Conservation (phyloP, 1,140 invertebrate species). For the Mylabris phalerata region DNA sequence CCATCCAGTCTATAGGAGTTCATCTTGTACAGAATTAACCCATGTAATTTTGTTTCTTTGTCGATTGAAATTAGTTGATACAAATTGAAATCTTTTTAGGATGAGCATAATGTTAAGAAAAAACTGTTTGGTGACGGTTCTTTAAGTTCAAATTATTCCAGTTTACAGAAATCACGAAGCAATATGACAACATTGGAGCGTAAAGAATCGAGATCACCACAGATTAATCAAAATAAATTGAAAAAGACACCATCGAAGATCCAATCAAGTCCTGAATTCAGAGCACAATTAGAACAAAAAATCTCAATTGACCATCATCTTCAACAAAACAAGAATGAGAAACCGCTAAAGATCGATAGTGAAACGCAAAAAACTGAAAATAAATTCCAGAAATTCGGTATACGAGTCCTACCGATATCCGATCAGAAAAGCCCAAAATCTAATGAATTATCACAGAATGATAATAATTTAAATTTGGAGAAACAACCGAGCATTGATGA, state of each 20-base stretch:
- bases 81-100: constrained; percentile 33
- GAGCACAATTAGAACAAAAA: constrained; percentile 41
- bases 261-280: constrained; percentile 13
- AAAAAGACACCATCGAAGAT: constrained; percentile 19
- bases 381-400: constrained; percentile 60
- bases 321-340: constrained; percentile 36
- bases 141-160: constrained; percentile 42
- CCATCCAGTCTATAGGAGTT: constrained; percentile 39
- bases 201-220: constrained; percentile 32
- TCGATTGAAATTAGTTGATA: neutral
- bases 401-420: constrained; percentile 55
- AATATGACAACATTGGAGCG: constrained; percentile 36
- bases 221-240: constrained; percentile 10
- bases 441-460: constrained; percentile 36
- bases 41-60: constrained; percentile 38
- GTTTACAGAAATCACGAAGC: constrained; percentile 42
- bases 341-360: constrained; percentile 43
- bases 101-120: constrained; percentile 42
- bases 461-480: constrained; percentile 41
- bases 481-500: constrained; percentile 44
- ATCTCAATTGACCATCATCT: constrained; percentile 17
- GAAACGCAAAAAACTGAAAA: constrained; percentile 46
- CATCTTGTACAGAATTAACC: constrained; percentile 46
- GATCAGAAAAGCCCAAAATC: constrained; percentile 44
- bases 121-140: constrained; percentile 44